Conservation (phyloP, 2,888 invertebrate species). For the Mesorhabditis belari region DNA sequence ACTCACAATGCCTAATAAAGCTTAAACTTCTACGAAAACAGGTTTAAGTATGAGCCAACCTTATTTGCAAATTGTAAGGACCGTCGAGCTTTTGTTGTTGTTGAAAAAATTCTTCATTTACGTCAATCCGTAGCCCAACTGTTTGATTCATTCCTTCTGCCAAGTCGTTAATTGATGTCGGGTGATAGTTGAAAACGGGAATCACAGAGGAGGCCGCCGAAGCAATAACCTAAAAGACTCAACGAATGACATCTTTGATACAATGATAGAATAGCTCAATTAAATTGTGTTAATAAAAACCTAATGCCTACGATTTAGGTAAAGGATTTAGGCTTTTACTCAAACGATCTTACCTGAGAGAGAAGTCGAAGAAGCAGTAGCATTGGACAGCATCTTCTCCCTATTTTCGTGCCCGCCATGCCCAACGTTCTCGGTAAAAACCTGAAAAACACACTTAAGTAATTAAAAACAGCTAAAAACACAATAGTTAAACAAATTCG, state of each 20-base stretch:
- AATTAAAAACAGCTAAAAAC: too few species aligned
- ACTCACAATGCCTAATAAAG: too few species aligned
- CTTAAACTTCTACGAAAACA: neutral
- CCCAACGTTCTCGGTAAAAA: too few species aligned
- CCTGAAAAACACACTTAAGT: too few species aligned
- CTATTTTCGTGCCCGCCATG: too few species aligned
- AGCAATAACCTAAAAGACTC: neutral
- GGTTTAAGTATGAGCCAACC: too few species aligned
- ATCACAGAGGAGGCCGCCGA: neutral
- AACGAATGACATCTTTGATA: neutral
- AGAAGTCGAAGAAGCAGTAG: conserved; percentile 23
- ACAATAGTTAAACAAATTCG: too few species aligned
- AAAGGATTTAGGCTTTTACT: neutral
- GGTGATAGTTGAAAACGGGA: neutral
- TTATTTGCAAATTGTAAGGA: neutral
- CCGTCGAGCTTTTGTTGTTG: neutral
- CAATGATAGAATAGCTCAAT: too few species aligned
- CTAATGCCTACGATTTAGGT: too few species aligned
- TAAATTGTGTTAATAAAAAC: too few species aligned
- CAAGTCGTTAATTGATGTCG: neutral
- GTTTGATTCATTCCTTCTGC: neutral
- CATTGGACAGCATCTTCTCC: conserved; percentile 25
- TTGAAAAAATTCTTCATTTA: neutral
- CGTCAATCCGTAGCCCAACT: neutral
- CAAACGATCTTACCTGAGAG: conserved; percentile 12